Base-by-base conservation (phyloP, 1,140 invertebrate species). In the Leptinotarsa texana region DNA sequence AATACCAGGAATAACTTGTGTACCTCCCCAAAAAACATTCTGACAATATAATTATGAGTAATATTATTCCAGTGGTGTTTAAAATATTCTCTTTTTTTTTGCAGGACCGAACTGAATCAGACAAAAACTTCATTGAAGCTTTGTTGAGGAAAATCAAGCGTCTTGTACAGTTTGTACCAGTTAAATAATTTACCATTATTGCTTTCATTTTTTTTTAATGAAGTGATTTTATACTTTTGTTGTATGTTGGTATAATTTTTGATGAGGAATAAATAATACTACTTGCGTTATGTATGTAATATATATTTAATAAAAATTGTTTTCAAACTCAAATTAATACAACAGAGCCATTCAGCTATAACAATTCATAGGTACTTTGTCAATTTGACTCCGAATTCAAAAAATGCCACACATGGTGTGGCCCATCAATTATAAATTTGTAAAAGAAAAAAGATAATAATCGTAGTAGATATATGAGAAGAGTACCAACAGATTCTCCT, bases 121-220 rank as follows among this genome's bases (percentile, higher is more conserved):
- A 93, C 77, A 91, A 89, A 80, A 89, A 88, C 33, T 94, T 94
- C 82, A 88, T 93, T 48, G 91, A 93, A 82, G 90, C 92, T 0
- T 84, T 95, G 1, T 83, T 95, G 24, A 90, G 93, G 78, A 91
- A 94, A 81, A 92, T 94, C 71, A 94, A 94, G 84, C 89, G 90
- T 77, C 88, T 94, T 74, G 88, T 94, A 69, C 93, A 94, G 83
- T 94, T 94, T 86, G 91, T 92, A 42, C 89, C 92, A 77, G 84
- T 89, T 69, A 87, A 88, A 75, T 89, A 85, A 86, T 22, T 13
- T 57, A n/a, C 51, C 15, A 57, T 21, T 13, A 17, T 66, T 68
- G 42, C 13, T n/a, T 27, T 68, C 18, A 47, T 68, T 57, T 70
- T 70, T 22, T 51, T 70, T 21, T 27, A 70, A 70, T 70, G 57